Evolutionary conservation across 2,797 vertebrate species (phyloP).

Genomic region (Myoxocephalus aenaeus): DNA sequence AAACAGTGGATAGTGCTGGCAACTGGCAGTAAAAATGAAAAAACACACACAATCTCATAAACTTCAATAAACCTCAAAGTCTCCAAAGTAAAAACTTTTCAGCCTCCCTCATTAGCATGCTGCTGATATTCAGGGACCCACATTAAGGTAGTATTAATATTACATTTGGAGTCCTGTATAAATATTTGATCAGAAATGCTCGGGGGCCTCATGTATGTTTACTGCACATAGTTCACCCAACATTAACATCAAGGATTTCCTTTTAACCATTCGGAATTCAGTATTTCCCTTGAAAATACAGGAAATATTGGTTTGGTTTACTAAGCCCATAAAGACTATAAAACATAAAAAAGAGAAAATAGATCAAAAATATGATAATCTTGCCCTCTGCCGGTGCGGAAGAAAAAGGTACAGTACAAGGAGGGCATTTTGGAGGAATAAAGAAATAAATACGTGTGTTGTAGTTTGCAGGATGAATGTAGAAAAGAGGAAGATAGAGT

Average conservation of each 20-base stretch:
- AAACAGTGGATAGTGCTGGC: constrained; percentile 25
- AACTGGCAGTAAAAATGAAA: constrained; percentile 43
- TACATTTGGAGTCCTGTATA: constrained; percentile 80
- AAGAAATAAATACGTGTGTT: constrained; percentile 44
- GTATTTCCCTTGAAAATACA: constrained; percentile 71
- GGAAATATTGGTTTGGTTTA: constrained; percentile 62
- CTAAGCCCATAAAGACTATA: constrained; percentile 52
- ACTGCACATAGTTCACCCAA: constrained; percentile 75
- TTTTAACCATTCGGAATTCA: constrained; percentile 69
- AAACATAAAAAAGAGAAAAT: neutral
- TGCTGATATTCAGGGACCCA: constrained; percentile 71
- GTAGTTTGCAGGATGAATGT: constrained; percentile 31
- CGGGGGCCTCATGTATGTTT: constrained; percentile 76
- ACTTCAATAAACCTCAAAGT: constrained; percentile 53
- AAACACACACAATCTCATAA: constrained; percentile 44
- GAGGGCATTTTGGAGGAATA: constrained; percentile 28
- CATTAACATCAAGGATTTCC: constrained; percentile 81
- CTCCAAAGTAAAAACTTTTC: constrained; percentile 52
- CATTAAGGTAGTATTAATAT: constrained; percentile 84
- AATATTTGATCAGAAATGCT: constrained; percentile 83
- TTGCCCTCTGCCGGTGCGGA: constrained; percentile 8
- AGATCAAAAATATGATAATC: constrained; percentile 44
- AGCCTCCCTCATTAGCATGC: constrained; percentile 72
- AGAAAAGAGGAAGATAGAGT: constrained; percentile 30
- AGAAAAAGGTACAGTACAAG: constrained; percentile 22